These are phyloP conservation scores for Echeneis naucrates DNA, from an alignment of 2,797 vertebrate genomes.

Conservation along the genomic window DNA sequence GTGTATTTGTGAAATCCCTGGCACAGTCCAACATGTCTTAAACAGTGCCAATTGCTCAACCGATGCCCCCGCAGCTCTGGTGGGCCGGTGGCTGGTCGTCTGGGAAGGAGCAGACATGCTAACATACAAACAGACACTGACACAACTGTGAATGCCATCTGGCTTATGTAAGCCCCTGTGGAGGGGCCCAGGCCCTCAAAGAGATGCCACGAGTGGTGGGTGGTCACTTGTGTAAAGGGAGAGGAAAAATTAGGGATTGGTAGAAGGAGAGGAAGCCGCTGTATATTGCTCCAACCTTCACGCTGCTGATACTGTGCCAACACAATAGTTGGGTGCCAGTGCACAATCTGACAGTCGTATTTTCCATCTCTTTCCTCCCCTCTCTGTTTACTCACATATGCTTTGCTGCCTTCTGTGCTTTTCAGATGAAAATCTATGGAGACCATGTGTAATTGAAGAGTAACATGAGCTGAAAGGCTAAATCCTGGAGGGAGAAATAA, in stretches of 20 bases:
- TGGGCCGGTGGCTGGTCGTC: constrained; percentile 51
- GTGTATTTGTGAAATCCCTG: constrained; percentile 37
- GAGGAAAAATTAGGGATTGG: neutral
- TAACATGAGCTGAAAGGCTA: constrained; percentile 51
- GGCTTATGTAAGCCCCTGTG: constrained; percentile 38
- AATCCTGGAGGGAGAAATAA: constrained; percentile 46
- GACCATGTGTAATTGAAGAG: constrained; percentile 38
- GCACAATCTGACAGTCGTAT: constrained; percentile 51
- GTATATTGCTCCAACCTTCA: constrained; percentile 67
- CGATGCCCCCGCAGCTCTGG: constrained; percentile 53
- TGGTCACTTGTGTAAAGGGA: constrained; percentile 2
- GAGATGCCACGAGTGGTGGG: constrained; percentile 20
- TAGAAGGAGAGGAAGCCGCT: constrained; percentile 12
- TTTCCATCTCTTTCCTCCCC: constrained; percentile 14
- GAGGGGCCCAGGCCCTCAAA: constrained; percentile 23
- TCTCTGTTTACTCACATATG: constrained; percentile 47
- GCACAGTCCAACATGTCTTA: constrained; percentile 55
- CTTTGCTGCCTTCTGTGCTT: constrained; percentile 38
- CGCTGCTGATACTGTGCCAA: constrained; percentile 60
- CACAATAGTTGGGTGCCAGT: constrained; percentile 51
- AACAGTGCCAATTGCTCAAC: constrained; percentile 61
- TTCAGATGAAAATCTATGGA: constrained; percentile 25
- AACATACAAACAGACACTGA: constrained; percentile 56
- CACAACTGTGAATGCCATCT: constrained; percentile 64
- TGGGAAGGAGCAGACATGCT: constrained; percentile 43